Percentiles rank a stretch among this genome's conserved stretches.
Conservation (phyloP, 1,140 invertebrate species). For the Heliconius congener region DNA sequence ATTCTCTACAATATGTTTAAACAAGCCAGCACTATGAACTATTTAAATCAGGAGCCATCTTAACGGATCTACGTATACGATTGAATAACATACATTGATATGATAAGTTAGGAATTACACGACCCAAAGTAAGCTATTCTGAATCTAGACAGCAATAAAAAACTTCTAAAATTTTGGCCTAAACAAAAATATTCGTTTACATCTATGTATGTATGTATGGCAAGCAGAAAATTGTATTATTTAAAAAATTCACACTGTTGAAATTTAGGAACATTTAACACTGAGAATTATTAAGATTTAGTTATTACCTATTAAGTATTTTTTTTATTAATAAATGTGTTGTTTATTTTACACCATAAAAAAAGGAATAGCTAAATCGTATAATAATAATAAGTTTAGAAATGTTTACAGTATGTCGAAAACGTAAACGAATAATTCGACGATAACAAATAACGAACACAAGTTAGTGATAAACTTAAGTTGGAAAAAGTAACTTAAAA, state of each 20-base stretch:
- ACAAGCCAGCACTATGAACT: slow-evolving; percentile 32
- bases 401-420: slow-evolving; percentile 38
- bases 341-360: slow-evolving; percentile 49
- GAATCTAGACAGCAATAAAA: slow-evolving; percentile 45
- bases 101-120: slow-evolving; percentile 35
- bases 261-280: slow-evolving; percentile 81
- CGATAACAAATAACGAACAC: slow-evolving; percentile 70
- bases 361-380: slow-evolving; percentile 46
- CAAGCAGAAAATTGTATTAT: slow-evolving; percentile 68
- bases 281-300: slow-evolving; percentile 77
- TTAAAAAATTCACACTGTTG: slow-evolving; percentile 74
- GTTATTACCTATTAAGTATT: slow-evolving; percentile 72
- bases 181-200: slow-evolving; percentile 46
- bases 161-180: slow-evolving; percentile 39
- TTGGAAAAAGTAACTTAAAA: slow-evolving; percentile 63
- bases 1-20: slow-evolving; percentile 29
- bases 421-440: slow-evolving; percentile 46
- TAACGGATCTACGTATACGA: slow-evolving; percentile 24
- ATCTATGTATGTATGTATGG: slow-evolving; percentile 57
- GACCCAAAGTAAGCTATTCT: slow-evolving; percentile 37
- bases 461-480: slow-evolving; percentile 65
- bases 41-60: slow-evolving; percentile 25
- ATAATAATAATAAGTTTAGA: slow-evolving; percentile 46
- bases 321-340: slow-evolving; percentile 47
- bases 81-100: slow-evolving; percentile 42